Evolutionary conservation across 2,797 vertebrate genomes (phyloP).

Genomic region (Hoplostethus atlanticus): DNA sequence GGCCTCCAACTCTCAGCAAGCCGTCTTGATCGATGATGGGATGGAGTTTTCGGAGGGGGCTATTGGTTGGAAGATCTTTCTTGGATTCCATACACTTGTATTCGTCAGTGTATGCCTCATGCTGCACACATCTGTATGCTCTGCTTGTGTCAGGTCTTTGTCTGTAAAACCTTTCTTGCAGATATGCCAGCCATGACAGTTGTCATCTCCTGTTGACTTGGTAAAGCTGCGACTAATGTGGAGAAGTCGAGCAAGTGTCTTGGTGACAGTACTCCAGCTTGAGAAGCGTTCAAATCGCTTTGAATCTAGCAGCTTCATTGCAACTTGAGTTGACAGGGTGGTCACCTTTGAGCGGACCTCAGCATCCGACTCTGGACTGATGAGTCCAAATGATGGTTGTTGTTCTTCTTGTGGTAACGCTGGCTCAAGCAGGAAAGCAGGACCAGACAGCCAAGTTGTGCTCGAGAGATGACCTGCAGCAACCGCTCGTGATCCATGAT

Average conservation of each 20-base stretch:
- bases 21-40: background rate
- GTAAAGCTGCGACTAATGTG: background rate
- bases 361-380: background rate
- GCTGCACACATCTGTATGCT: too few species aligned
- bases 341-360: constrained; percentile 3
- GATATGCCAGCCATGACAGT: too few species aligned
- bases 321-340: background rate
- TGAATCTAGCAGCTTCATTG: background rate
- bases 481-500: constrained; percentile 3
- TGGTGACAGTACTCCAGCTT: constrained; percentile 8
- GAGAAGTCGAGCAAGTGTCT: background rate
- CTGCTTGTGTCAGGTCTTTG: too few species aligned
- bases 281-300: constrained; percentile 12
- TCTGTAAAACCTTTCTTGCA: too few species aligned
- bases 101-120: too few species aligned
- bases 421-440: constrained; percentile 4
- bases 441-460: constrained; percentile 29
- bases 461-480: background rate
- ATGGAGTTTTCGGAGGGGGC: background rate
- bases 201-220: too few species aligned
- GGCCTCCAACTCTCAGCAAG: constrained; percentile 9
- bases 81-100: constrained; percentile 7
- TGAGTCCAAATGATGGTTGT: constrained; percentile 1
- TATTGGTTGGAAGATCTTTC: background rate
- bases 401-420: background rate